A percentile compares a stretch with the other conserved stretches of the same genome.
These are phyloP conservation scores for Dendroctonus ponderosae DNA, from an alignment of 1,140 invertebrate species.

Conservation along the genomic window DNA sequence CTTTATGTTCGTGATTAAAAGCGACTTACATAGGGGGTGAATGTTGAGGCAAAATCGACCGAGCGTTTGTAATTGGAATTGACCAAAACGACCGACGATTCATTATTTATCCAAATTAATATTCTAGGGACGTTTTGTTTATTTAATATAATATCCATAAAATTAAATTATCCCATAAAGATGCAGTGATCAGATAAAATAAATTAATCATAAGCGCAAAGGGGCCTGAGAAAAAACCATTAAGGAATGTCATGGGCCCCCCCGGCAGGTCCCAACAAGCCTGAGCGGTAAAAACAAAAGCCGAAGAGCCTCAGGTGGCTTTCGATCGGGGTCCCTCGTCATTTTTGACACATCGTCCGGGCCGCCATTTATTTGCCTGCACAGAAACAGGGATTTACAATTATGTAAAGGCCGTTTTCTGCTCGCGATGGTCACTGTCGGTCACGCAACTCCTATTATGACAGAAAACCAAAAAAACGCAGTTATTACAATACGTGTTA, in stretches of 20 bases:
- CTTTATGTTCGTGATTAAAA: too few species aligned
- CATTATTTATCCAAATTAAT: slow-evolving; percentile 9
- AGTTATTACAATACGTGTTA: too few species aligned
- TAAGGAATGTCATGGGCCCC: slow-evolving; percentile 28
- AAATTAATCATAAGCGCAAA: slow-evolving; percentile 30
- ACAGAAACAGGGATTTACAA: slow-evolving; percentile 21
- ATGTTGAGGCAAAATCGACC: too few species aligned
- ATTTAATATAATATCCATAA: slow-evolving; percentile 28
- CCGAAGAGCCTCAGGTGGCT: slow-evolving; percentile 22
- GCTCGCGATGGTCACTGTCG: background rate
- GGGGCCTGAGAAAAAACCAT: slow-evolving; percentile 28
- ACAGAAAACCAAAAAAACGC: too few species aligned
- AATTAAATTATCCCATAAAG: slow-evolving; percentile 32
- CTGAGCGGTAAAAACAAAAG: slow-evolving; percentile 23
- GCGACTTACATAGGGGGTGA: too few species aligned
- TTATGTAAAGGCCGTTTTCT: slow-evolving; percentile 11
- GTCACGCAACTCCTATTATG: background rate
- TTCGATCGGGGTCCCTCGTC: slow-evolving; percentile 23
- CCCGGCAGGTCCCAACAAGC: slow-evolving; percentile 12
- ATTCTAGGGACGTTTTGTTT: slow-evolving; percentile 15
- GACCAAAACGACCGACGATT: background rate
- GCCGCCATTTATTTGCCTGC: slow-evolving; percentile 22
- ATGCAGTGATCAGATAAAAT: slow-evolving; percentile 28
- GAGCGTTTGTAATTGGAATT: background rate
- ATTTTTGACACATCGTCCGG: slow-evolving; percentile 23